These are phyloP conservation scores for Morone chrysops DNA, from an alignment of 2,113 vertebrate genomes.

Conservation along the genomic window DNA sequence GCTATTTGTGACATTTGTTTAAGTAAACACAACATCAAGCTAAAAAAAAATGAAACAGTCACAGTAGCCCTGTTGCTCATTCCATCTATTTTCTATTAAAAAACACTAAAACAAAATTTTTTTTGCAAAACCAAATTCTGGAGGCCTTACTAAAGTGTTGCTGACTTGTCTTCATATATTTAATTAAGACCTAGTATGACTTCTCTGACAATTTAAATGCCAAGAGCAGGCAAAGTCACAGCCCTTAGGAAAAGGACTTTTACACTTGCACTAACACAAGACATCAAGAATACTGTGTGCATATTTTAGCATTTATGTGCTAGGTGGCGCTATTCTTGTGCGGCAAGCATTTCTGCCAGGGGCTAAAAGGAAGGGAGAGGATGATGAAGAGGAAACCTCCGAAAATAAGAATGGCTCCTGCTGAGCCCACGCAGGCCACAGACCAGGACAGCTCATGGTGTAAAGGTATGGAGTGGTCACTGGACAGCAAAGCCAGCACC, in stretches of 20 bases:
- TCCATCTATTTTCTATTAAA: conserved; percentile 30
- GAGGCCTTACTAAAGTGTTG: conserved; percentile 2
- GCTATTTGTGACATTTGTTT: conserved; percentile 14
- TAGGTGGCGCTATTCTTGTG: conserved; percentile 81
- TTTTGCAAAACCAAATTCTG: conserved; percentile 25
- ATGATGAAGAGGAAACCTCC: conserved; percentile 86
- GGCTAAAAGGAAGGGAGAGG: conserved; percentile 83
- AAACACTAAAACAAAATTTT: background rate
- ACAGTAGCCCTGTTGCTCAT: conserved; percentile 15
- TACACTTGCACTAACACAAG: conserved; percentile 40
- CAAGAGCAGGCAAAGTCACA: conserved; percentile 48
- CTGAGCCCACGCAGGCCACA: conserved; percentile 86
- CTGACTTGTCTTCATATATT: conserved; percentile 27
- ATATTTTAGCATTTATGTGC: conserved; percentile 15
- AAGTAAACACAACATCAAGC: conserved; percentile 34
- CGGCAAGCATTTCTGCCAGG: conserved; percentile 83
- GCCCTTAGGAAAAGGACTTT: conserved; percentile 29
- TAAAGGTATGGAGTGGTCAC: conserved; percentile 82
- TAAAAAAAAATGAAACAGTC: conserved; percentile 3
- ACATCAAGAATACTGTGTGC: conserved; percentile 25
- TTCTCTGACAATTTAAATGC: conserved; percentile 40
- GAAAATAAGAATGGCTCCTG: conserved; percentile 85
- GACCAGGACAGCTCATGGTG: conserved; percentile 91
- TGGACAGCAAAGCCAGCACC: conserved; percentile 83
- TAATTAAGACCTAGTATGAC: conserved; percentile 68